phyloP scores from a whole-genome alignment of 2,797 vertebrate genomes.

The Mormyrops boulengeri region DNA sequence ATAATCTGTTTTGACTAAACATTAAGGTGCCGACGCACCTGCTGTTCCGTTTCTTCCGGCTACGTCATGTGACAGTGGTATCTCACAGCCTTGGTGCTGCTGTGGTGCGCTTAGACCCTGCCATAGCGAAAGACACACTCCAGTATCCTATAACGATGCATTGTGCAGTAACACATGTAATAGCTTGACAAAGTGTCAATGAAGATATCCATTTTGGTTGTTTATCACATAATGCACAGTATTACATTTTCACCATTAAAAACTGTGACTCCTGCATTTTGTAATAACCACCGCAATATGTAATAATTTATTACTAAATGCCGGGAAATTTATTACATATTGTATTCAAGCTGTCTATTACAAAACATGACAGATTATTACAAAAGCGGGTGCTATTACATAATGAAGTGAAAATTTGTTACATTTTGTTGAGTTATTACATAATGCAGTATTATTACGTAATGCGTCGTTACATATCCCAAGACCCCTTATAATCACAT shows the following conservation, averaged over 20 bases:
- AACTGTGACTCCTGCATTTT: background rate
- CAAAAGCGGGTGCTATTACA: background rate
- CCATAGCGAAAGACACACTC: conserved; percentile 53
- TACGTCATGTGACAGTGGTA: background rate
- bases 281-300: background rate
- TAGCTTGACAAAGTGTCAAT: background rate
- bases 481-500: background rate
- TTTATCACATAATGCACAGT: background rate
- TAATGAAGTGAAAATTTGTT: background rate
- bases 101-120: background rate
- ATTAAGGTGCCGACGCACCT: background rate
- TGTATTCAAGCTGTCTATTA: background rate
- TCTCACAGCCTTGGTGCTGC: background rate
- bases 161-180: background rate
- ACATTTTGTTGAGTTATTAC: background rate
- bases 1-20: background rate
- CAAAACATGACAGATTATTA: background rate
- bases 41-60: background rate
- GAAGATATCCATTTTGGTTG: background rate
- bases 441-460: background rate
- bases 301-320: background rate
- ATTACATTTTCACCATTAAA: background rate
- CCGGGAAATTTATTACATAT: background rate
- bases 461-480: background rate
- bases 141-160: background rate